Conservation (phyloP, 2,888 invertebrate species). For the Tinea semifulvella region DNA sequence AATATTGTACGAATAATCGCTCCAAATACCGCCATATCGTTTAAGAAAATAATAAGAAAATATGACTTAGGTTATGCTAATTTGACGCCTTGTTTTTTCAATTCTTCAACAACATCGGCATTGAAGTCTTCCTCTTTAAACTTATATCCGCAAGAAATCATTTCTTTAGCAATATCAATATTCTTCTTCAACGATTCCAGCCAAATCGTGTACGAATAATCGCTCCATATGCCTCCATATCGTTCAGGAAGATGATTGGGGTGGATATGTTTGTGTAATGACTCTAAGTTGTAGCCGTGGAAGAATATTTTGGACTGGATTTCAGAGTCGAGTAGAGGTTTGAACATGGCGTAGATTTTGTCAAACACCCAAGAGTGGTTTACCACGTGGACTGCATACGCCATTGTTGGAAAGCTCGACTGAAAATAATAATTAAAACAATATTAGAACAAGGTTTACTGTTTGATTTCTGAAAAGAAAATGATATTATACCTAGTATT, state of each 20-base stretch:
- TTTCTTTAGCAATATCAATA: constrained; percentile 67
- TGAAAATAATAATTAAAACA: constrained; percentile 33
- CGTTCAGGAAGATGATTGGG: constrained; percentile 76
- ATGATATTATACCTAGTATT: no score
- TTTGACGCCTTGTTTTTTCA: constrained; percentile 41
- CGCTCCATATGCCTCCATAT: constrained; percentile 75
- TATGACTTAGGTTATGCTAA: no score
- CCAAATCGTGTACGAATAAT: constrained; percentile 80
- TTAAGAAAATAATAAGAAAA: no score
- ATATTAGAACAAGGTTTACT: no score
- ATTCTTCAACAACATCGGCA: constrained; percentile 39
- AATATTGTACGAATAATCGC: no score
- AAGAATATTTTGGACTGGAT: constrained; percentile 75
- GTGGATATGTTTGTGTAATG: constrained; percentile 77
- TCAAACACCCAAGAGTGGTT: constrained; percentile 86
- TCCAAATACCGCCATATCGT: no score
- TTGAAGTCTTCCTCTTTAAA: constrained; percentile 52
- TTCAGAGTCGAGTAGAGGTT: constrained; percentile 73
- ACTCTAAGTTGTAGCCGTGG: constrained; percentile 77
- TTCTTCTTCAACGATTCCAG: constrained; percentile 69
- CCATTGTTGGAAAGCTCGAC: constrained; percentile 78
- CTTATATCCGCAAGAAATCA: constrained; percentile 70
- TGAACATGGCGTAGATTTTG: constrained; percentile 79
- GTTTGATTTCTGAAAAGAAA: no score
- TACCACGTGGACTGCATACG: constrained; percentile 78